A percentile compares a stretch with the other conserved stretches of the same genome.
Evolutionary conservation across 2,888 invertebrate genomes (phyloP).

Genomic region (Hypomecis atomaria): DNA sequence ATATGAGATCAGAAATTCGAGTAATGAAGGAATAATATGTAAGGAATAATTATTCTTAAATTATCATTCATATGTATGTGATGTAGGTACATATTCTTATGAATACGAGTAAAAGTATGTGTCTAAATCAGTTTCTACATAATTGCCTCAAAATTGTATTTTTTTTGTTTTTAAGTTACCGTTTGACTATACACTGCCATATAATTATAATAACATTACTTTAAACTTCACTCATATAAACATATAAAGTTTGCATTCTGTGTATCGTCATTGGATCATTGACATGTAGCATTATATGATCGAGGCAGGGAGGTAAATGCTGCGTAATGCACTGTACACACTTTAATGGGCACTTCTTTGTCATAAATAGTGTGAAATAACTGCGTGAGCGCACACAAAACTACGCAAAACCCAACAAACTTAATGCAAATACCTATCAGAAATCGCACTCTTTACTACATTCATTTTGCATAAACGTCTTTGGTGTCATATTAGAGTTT

Average conservation of each 20-base stretch:
- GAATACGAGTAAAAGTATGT: too few relatives aligned
- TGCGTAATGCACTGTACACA: conserved; percentile 42
- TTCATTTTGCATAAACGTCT: conserved; percentile 45
- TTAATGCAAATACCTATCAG: conserved; percentile 41
- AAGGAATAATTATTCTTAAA: too few relatives aligned
- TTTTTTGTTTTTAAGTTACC: too few relatives aligned
- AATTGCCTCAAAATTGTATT: too few relatives aligned
- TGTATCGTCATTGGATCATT: conserved; percentile 28
- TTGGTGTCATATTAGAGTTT: conserved; percentile 37
- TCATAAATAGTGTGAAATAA: conserved; percentile 41
- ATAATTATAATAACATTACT: too few relatives aligned
- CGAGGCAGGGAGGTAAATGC: conserved; percentile 36
- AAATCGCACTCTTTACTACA: conserved; percentile 41
- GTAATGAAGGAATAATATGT: too few relatives aligned
- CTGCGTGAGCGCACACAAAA: conserved; percentile 35
- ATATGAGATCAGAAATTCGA: too few relatives aligned
- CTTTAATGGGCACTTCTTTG: conserved; percentile 34
- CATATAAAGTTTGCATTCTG: background rate
- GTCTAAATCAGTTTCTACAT: too few relatives aligned
- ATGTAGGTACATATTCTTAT: too few relatives aligned
- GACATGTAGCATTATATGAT: conserved; percentile 26
- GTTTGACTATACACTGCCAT: too few relatives aligned
- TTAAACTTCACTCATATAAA: too few relatives aligned
- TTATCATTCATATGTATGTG: too few relatives aligned
- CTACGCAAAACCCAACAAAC: conserved; percentile 32